phyloP scores from a whole-genome alignment of 2,797 vertebrate species.

The Sebastes nivosus region DNA sequence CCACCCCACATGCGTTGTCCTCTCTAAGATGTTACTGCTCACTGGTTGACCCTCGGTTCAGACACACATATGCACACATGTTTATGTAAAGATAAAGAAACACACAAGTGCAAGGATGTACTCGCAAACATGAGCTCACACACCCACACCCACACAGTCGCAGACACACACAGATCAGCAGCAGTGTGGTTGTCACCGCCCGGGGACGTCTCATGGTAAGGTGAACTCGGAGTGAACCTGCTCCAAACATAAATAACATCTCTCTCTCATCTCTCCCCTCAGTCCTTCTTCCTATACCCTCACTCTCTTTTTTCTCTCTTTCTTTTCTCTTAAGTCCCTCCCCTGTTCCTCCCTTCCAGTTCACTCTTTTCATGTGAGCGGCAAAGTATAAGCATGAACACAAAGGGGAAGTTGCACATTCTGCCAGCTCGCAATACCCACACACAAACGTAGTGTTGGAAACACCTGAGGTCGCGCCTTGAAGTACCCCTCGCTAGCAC shows the following conservation, averaged over 20 bases:
- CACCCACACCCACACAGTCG: constrained; percentile 3
- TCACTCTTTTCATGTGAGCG: constrained; percentile 56
- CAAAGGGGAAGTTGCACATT: constrained; percentile 26
- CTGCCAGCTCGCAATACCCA: neutral
- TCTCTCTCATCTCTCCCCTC: constrained; percentile 70
- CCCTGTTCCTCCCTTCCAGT: constrained; percentile 33
- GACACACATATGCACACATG: constrained; percentile 46
- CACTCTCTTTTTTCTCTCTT: constrained; percentile 31
- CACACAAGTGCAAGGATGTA: constrained; percentile 16
- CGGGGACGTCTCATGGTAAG: constrained; percentile 84
- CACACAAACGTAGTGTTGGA: constrained; percentile 34
- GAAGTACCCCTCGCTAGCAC: constrained; percentile 26
- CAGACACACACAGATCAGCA: constrained; percentile 50
- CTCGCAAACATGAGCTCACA: constrained; percentile 21
- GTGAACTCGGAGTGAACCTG: constrained; percentile 88
- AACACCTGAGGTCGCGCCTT: constrained; percentile 59
- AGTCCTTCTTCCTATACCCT: constrained; percentile 41
- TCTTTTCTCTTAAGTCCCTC: constrained; percentile 39
- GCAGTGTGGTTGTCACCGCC: constrained; percentile 72
- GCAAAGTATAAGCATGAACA: constrained; percentile 44
- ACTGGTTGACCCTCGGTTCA: constrained; percentile 62
- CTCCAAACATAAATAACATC: constrained; percentile 83
- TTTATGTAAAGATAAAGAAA: constrained; percentile 53
- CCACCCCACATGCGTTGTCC: constrained; percentile 46
- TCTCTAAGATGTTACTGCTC: constrained; percentile 63